These are phyloP conservation scores for Fabriciana adippe DNA, from an alignment of 2,888 invertebrate species.

Conservation along the genomic window DNA sequence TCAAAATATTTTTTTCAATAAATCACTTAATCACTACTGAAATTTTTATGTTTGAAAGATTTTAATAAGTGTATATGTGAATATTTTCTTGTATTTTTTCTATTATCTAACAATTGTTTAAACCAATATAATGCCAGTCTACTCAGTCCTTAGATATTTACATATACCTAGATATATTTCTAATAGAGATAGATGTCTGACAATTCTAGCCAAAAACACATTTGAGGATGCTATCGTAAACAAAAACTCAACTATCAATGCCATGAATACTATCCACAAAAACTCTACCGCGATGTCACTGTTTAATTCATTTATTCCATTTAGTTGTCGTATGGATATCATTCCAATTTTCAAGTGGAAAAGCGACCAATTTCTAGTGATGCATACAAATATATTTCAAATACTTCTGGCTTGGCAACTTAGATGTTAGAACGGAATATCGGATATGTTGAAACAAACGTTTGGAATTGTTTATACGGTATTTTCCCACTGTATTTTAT, in stretches of 20 bases:
- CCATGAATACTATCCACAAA: slow-evolving; percentile 8
- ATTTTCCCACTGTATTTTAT: background rate
- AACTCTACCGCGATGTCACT: slow-evolving; percentile 12
- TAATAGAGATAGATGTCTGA: too few species aligned
- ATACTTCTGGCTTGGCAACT: slow-evolving; percentile 10
- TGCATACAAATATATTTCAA: slow-evolving; percentile 32
- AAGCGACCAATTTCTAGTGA: slow-evolving; percentile 21
- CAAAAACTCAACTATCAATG: slow-evolving; percentile 1
- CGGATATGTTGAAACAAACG: background rate
- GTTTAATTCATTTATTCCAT: slow-evolving; percentile 17
- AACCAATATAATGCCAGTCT: too few species aligned
- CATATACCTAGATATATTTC: too few species aligned
- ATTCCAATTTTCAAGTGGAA: slow-evolving; percentile 23
- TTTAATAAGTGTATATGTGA: too few species aligned
- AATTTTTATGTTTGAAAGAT: too few species aligned
- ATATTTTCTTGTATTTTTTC: too few species aligned
- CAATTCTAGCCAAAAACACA: too few species aligned
- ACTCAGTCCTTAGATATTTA: too few species aligned
- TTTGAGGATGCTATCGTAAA: too few species aligned
- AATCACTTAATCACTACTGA: too few species aligned
- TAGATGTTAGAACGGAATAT: slow-evolving; percentile 13
- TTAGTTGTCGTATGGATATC: slow-evolving; percentile 19
- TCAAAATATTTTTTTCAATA: too few species aligned
- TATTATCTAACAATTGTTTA: too few species aligned
- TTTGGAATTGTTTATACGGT: background rate